phyloP scores from a whole-genome alignment of 1,140 invertebrate species.

The Drosophila auraria region DNA sequence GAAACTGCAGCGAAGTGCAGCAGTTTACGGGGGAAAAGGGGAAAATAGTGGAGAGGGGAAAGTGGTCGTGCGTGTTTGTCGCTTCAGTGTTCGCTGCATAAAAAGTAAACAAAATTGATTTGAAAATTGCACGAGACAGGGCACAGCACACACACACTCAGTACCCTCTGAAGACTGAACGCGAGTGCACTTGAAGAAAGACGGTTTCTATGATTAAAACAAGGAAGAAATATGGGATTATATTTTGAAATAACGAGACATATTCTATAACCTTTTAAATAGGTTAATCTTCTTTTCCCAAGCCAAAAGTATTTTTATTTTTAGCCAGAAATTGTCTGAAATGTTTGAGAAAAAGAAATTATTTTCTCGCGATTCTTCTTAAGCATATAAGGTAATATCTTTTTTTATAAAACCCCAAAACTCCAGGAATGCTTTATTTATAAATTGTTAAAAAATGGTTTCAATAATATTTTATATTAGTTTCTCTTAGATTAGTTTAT shows the following conservation, averaged over 20 bases:
- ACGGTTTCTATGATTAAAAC: neutral
- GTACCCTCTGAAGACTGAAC: constrained; percentile 33
- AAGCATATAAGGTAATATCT: too few relatives aligned
- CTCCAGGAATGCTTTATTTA: too few relatives aligned
- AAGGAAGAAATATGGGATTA: neutral
- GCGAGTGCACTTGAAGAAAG: constrained; percentile 31
- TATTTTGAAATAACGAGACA: neutral
- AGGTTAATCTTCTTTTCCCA: neutral
- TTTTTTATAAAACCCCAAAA: too few relatives aligned
- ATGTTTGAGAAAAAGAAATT: neutral
- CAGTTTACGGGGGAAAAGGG: constrained; percentile 4
- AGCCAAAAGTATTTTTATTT: too few relatives aligned
- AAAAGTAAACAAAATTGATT: constrained; percentile 85
- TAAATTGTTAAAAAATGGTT: too few relatives aligned
- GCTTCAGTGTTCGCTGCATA: constrained; percentile 58
- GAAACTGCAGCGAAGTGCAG: constrained; percentile 21
- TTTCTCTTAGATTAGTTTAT: too few relatives aligned
- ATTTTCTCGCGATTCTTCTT: too few relatives aligned
- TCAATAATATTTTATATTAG: too few relatives aligned
- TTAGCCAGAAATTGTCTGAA: neutral
- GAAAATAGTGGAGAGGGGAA: constrained; percentile 27
- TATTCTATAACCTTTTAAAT: rapidly evolving
- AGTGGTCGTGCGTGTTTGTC: constrained; percentile 74
- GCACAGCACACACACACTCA: constrained; percentile 44
- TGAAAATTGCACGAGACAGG: constrained; percentile 76